These are phyloP conservation scores for Amphibalanus amphitrite DNA, from an alignment of 1,140 invertebrate genomes.

Conservation along the genomic window DNA sequence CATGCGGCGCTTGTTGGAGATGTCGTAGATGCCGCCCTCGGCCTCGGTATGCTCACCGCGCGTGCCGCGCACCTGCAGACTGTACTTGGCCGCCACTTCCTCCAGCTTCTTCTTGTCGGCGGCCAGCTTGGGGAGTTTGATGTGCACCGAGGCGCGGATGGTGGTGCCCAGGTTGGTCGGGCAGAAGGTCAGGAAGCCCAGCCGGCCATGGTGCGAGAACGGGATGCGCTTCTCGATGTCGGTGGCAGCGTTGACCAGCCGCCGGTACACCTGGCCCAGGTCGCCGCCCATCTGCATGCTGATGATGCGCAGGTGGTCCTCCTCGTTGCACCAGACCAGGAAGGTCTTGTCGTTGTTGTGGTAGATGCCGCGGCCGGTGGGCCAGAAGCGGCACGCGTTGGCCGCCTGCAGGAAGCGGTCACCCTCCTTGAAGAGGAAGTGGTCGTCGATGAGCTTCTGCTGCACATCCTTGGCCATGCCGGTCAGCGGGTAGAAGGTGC, in stretches of 20 bases:
- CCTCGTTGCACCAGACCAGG: slow-evolving; percentile 95
- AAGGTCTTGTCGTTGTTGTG: slow-evolving; percentile 94
- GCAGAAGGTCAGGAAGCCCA: slow-evolving; percentile 73
- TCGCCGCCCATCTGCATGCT: slow-evolving; percentile 97
- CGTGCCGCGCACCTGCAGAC: slow-evolving; percentile 40
- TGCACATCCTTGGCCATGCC: slow-evolving; percentile 88
- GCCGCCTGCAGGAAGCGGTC: slow-evolving; percentile 66
- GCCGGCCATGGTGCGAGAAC: slow-evolving; percentile 52
- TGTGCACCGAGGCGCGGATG: slow-evolving; percentile 63
- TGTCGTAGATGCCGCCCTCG: slow-evolving; percentile 34
- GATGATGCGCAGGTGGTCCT: too few species aligned
- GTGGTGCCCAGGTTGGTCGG: slow-evolving; percentile 74
- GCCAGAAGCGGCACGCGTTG: slow-evolving; percentile 90
- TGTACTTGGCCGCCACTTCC: slow-evolving; percentile 60
- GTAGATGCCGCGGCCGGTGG: slow-evolving; percentile 85
- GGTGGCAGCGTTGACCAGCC: slow-evolving; percentile 25
- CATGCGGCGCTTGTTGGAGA: slow-evolving; percentile 69
- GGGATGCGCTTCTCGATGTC: slow-evolving; percentile 45
- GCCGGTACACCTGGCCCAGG: slow-evolving; percentile 31
- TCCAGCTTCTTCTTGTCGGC: slow-evolving; percentile 63
- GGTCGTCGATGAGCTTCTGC: slow-evolving; percentile 88
- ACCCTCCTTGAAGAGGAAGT: slow-evolving; percentile 95
- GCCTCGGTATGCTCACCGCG: slow-evolving; percentile 33
- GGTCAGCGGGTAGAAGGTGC: slow-evolving; percentile 79
- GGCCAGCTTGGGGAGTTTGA: slow-evolving; percentile 67